Base-by-base conservation (phyloP, 1,140 invertebrate species). In the Uloborus diversus region DNA sequence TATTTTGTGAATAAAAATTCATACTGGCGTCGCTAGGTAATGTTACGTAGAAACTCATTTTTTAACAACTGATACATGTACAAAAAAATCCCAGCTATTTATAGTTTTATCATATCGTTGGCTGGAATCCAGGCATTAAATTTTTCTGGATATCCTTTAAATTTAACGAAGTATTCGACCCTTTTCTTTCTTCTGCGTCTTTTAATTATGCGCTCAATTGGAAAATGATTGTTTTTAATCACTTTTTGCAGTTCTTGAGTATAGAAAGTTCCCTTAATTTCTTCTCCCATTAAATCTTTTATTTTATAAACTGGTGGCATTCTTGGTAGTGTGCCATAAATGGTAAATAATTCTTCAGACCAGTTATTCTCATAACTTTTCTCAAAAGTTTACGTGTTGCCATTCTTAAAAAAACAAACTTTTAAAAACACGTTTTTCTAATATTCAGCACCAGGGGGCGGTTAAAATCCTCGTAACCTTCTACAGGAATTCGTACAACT, bases 261-360 rank as follows among this genome's bases (percentile, higher is more conserved):
- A 70, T 79, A 82, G 27, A 82, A 82, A 2, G 51, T 71, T 42
- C 71, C 66, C 23, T 30, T 27, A 20, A 82, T 47, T n/a, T 13
- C 1, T 33, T 82, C 51, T 59, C 47, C 42, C 17, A 57, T 7
- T 9, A 35, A 49, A 33, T 69, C 80, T 20, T 49, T 49, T 13
- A 82, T 79, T 20, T 13, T 13, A 20, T 61, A 61, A 7, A 61
- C 57, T 1, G 27, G 20, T 30, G 57, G 30, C 11, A 28, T 7
- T 30, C 57, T 30, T 61, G 27, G 14, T 11, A 61, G 14, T 13
- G 25, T 28, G 9, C 30, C 57, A 14, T 23, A 14, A 9, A 61
- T n/a, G 1, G 30, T 9, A 61, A 61, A 61, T 4, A 61, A 11
- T 32, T 61, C 57, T 17, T 61, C 57, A 0, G 57, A 27, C 57